phyloP scores from a whole-genome alignment of 2,113 vertebrate species.

The Nannospalax galili region DNA sequence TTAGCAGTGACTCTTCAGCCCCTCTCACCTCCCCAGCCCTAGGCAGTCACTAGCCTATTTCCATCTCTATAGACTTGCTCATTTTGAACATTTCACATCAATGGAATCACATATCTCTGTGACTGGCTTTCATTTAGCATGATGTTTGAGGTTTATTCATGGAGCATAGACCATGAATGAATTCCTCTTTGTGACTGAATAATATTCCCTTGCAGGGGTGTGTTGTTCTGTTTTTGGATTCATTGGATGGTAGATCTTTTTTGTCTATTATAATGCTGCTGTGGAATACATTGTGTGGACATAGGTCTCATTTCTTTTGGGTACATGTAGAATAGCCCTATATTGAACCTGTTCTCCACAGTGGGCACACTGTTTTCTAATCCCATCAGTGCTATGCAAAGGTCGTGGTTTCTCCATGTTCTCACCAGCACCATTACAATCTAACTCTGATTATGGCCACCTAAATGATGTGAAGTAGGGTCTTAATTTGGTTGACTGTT shows the following conservation, averaged over 20 bases:
- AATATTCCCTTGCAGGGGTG: not conserved
- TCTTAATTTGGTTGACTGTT: not conserved
- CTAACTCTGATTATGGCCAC: not conserved
- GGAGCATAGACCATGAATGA: no score
- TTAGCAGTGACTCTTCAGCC: no score
- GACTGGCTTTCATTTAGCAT: not conserved
- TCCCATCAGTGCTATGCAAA: fast-evolving
- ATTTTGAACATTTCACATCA: not conserved
- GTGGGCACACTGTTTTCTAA: not conserved
- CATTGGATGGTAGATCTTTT: not conserved
- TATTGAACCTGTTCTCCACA: constrained; percentile 2
- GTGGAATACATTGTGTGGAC: not conserved
- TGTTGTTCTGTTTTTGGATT: not conserved
- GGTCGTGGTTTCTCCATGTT: not conserved
- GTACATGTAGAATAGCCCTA: not conserved
- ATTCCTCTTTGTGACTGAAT: not conserved
- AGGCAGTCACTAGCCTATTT: not conserved
- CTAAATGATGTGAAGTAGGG: not conserved
- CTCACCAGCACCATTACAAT: not conserved
- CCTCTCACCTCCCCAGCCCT: not conserved
- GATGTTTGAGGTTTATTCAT: not conserved
- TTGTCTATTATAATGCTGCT: not conserved
- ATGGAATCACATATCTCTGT: not conserved
- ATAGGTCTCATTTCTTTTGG: not conserved
- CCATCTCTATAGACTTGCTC: not conserved